Percentiles rank a stretch among this genome's conserved stretches.
phyloP scores from a whole-genome alignment of 2,113 vertebrate genomes.

The Lycocorax pyrrhopterus region DNA sequence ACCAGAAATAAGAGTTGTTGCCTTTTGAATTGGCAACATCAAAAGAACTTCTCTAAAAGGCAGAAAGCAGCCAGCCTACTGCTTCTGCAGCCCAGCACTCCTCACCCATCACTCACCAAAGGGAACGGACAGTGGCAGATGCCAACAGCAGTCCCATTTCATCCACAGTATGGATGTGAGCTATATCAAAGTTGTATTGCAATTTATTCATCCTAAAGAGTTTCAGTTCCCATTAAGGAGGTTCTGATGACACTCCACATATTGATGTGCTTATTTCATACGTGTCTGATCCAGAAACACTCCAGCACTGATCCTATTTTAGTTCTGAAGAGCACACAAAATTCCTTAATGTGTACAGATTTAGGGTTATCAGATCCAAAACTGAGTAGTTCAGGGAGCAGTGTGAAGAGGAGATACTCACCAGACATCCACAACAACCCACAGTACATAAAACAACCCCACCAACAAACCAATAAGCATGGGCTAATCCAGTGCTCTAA shows the following conservation, averaged over 20 bases:
- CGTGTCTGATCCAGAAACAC: neutral
- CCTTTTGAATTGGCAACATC: conserved; percentile 1
- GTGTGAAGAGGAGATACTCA: neutral
- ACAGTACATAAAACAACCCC: neutral
- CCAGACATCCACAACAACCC: neutral
- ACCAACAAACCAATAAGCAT: neutral
- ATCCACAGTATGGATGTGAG: neutral
- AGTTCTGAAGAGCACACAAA: neutral
- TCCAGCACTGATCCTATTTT: neutral
- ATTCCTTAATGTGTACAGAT: neutral
- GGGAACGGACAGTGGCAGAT: neutral
- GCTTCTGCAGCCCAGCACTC: neutral
- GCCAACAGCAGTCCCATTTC: neutral
- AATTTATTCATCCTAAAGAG: neutral
- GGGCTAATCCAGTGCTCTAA: neutral
- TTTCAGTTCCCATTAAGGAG: neutral
- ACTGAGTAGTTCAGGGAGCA: neutral
- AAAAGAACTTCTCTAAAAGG: neutral
- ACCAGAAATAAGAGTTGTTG: neutral
- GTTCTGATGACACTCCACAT: neutral
- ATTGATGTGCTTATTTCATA: neutral
- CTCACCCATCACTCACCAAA: neutral
- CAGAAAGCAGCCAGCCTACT: neutral
- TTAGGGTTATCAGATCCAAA: neutral
- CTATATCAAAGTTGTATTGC: neutral